Conservation (phyloP, 2,797 vertebrate genomes). For the Tympanoctomys barrerae region DNA sequence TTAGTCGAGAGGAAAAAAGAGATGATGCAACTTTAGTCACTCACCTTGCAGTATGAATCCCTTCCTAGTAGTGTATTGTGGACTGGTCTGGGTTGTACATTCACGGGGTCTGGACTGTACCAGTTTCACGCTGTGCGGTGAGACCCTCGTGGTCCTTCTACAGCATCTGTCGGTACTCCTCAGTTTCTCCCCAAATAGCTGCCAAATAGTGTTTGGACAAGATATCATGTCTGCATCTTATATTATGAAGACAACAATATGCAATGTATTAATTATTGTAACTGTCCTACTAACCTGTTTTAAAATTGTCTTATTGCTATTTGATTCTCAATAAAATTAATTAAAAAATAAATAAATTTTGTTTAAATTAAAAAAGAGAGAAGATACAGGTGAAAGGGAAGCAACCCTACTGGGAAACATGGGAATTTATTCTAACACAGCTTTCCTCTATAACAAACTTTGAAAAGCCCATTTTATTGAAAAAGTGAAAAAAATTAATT, state of each 20-base stretch:
- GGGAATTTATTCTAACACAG: background rate
- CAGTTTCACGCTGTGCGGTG: background rate
- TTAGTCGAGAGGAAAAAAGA: background rate
- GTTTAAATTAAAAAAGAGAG: background rate
- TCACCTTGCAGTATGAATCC: background rate
- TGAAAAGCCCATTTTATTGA: background rate
- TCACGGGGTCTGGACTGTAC: background rate
- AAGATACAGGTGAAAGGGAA: background rate
- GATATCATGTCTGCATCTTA: no score
- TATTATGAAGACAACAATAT: no score
- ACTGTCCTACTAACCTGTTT: no score
- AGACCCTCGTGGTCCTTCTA: background rate
- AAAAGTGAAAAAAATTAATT: background rate
- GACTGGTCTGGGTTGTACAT: background rate
- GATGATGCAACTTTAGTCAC: background rate
- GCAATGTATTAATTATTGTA: no score
- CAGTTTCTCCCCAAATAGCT: background rate
- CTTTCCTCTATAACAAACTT: background rate
- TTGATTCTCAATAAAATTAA: no score
- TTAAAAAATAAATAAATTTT: no score
- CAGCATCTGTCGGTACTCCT: background rate
- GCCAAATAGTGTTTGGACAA: background rate
- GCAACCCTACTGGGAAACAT: background rate
- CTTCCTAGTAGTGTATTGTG: background rate
- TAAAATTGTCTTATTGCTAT: no score